Percentiles rank a stretch among this genome's conserved stretches.
phyloP scores from a whole-genome alignment of 2,888 invertebrate genomes.

The Lasiommata megera region DNA sequence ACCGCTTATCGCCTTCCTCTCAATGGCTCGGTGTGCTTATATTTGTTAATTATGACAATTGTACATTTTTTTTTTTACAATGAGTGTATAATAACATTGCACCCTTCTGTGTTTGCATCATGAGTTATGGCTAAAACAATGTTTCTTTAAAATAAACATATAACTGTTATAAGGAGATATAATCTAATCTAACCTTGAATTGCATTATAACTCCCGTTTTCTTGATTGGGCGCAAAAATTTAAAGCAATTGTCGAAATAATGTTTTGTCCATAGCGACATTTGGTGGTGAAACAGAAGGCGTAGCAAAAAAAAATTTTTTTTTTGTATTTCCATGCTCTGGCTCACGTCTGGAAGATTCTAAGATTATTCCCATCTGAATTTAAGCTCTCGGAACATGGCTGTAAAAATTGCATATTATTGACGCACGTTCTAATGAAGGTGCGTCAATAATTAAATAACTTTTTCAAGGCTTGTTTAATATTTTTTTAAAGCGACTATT shows the following conservation, averaged over 20 bases:
- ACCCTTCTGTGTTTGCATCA: conserved; percentile 32
- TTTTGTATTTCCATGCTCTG: conserved; percentile 23
- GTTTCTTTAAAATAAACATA: too few species aligned
- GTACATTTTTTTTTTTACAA: conserved; percentile 31
- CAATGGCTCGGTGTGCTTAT: conserved; percentile 77
- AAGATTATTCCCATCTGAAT: conserved; percentile 7
- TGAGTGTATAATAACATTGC: conserved; percentile 26
- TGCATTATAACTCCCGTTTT: too few species aligned
- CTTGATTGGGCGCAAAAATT: not conserved
- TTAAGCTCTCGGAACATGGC: not conserved
- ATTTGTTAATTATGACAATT: conserved; percentile 51
- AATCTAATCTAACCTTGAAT: too few species aligned
- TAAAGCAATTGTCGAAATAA: too few species aligned
- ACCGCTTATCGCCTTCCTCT: conserved; percentile 71
- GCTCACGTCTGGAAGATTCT: conserved; percentile 18
- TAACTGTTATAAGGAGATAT: too few species aligned
- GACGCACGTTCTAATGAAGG: too few species aligned
- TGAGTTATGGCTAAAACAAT: conserved; percentile 13
- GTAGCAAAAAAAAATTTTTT: conserved; percentile 23
- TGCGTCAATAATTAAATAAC: too few species aligned
- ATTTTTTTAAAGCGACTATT: too few species aligned
- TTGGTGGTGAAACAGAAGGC: conserved; percentile 34
- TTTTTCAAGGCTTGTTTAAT: too few species aligned
- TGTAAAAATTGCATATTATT: too few species aligned
- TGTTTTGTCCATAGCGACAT: conserved; percentile 14